Base-by-base conservation (phyloP, 2,888 invertebrate species). In the Acanthoscelides obtectus region DNA sequence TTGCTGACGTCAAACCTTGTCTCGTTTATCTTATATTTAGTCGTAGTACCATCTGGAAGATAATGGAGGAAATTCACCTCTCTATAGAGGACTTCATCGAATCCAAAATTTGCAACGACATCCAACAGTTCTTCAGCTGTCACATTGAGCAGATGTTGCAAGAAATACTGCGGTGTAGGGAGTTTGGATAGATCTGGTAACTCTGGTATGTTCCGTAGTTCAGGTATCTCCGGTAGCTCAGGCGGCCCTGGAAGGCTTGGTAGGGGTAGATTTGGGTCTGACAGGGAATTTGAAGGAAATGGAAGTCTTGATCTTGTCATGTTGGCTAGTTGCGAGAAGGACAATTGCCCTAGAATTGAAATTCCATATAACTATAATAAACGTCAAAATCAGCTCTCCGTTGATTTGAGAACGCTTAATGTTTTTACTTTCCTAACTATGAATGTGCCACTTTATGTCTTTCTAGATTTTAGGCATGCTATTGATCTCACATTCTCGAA, bases 41-140 rank as follows among this genome's bases (percentile, higher is more conserved):
- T 71, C 19, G 72, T 67, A 0, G 69, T 70, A 25, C 73, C 70
- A 68, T 74, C 70, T 5, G 45, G 68, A 19, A 72, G 69, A 22
- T 74, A 78, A 1, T 71, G 22, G n/a, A 76, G 64, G 63, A 76
- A 76, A 65, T 68, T 70, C 20, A 77, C 25, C 19, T 77, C 73
- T 21, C 72, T 20, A 0, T 73, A n/a, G 64, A 70, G 64, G 0
- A 74, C 73, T 12, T 76, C 71, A 22, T 73, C 73, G 70, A 78
- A 78, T 21, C 72, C 66, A 64, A 78, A 78, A 68, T 70, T 65
- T 2, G 69, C 27, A 0, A 71, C 76, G n/a, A 75, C 64, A 8
- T 76, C 72, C 6, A 74, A 6, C 1, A 76, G 72, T 67, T 78
- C 74, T 1, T 71, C 67, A 0, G 72, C 64, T 4, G 77, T 75